These are phyloP conservation scores for Agonopterix heracliana DNA, from an alignment of 2,888 invertebrate genomes.

Conservation along the genomic window DNA sequence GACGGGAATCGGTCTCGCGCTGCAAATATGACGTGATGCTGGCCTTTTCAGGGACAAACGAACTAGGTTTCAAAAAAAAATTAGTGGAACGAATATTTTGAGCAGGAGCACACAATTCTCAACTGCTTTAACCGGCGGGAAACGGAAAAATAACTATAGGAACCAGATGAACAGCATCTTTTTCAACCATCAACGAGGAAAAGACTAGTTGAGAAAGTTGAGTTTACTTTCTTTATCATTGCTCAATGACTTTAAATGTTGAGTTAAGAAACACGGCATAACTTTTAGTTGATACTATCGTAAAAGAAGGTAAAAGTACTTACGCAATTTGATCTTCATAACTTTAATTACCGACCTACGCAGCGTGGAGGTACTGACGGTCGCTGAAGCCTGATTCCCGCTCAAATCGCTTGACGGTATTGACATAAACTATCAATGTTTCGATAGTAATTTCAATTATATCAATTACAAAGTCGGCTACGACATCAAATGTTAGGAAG, in stretches of 20 bases:
- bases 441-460: slow-evolving; percentile 7
- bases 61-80: too few species aligned
- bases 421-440: slow-evolving; percentile 35
- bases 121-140: too few species aligned
- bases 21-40: slow-evolving; percentile 28
- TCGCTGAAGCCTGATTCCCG: slow-evolving; percentile 42
- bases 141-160: too few species aligned
- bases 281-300: too few species aligned
- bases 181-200: too few species aligned
- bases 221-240: too few species aligned
- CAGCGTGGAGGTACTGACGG: slow-evolving; percentile 55
- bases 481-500: slow-evolving; percentile 9
- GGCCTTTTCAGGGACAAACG: neutral
- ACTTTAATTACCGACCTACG: slow-evolving; percentile 71
- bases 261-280: too few species aligned
- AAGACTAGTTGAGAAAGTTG: too few species aligned
- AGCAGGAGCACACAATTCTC: too few species aligned
- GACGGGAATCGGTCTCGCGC: slow-evolving; percentile 79
- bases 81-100: too few species aligned
- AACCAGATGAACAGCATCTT: too few species aligned
- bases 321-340: slow-evolving; percentile 73
- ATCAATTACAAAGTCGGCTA: slow-evolving; percentile 11
- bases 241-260: too few species aligned
- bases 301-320: slow-evolving; percentile 28
- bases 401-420: slow-evolving; percentile 40